phyloP scores from a whole-genome alignment of 2,113 vertebrate species.

The Myanophis thanlyinensis region DNA sequence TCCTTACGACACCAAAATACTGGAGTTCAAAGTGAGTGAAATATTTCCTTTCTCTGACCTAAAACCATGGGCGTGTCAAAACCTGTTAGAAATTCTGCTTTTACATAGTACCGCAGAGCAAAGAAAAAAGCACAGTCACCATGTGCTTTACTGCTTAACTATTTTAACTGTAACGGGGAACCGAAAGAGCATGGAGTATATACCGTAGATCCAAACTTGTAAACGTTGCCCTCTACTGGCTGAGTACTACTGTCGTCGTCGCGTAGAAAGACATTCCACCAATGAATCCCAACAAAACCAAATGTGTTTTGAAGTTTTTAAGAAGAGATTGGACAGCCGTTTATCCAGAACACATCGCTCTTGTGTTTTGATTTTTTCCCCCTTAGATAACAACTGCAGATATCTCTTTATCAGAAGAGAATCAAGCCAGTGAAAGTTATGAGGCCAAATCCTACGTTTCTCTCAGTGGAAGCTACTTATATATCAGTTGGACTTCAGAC shows the following conservation, averaged over 20 bases:
- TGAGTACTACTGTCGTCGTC: too few species aligned
- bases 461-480: conserved; percentile 83
- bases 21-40: conserved; percentile 76
- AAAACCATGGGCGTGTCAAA: too few species aligned
- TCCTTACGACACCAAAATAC: conserved; percentile 43
- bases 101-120: neutral
- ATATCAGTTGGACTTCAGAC: conserved; percentile 78
- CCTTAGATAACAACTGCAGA: conserved; percentile 80
- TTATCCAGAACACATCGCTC: neutral
- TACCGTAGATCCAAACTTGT: neutral
- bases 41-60: conserved; percentile 29
- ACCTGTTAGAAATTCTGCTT: neutral
- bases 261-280: too few species aligned
- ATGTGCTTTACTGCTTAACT: neutral
- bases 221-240: too few species aligned
- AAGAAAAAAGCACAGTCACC: neutral
- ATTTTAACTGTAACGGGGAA: neutral
- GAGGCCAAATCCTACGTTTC: conserved; percentile 79
- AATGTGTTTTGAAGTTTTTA: neutral
- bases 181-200: neutral
- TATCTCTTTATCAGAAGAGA: conserved; percentile 63
- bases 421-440: conserved; percentile 74
- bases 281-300: neutral
- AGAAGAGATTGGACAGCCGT: neutral
- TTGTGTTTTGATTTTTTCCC: conserved; percentile 7